Evolutionary conservation across 2,797 vertebrate species (phyloP).

Genomic region (Trichosurus vulpecula): DNA sequence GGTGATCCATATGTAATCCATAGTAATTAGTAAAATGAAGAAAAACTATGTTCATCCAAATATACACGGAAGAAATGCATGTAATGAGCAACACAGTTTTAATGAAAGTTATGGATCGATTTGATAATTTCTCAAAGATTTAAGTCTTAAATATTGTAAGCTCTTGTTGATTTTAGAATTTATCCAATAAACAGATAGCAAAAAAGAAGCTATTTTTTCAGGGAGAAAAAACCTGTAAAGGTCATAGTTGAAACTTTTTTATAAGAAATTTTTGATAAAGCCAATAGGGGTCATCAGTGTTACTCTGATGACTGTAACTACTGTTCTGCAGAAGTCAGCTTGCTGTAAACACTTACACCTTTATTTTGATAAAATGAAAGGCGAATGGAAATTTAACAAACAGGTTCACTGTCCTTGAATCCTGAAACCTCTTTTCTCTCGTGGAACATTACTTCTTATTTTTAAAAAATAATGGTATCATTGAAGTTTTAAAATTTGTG

Average conservation of each 20-base stretch:
- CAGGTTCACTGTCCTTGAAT: background rate
- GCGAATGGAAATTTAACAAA: slow-evolving; percentile 18
- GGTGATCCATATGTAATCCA: background rate
- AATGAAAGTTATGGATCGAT: background rate
- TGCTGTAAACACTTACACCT: slow-evolving; percentile 31
- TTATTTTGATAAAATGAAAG: slow-evolving; percentile 42
- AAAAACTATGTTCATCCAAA: background rate
- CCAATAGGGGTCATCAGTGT: slow-evolving; percentile 49
- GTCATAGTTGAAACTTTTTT: slow-evolving; percentile 6
- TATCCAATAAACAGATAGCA: background rate
- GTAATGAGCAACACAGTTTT: background rate
- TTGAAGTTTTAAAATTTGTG: background rate
- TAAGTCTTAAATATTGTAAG: background rate
- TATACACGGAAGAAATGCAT: background rate
- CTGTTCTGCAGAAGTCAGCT: background rate
- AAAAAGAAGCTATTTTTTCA: background rate
- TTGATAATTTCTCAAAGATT: background rate
- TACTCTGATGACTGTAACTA: background rate
- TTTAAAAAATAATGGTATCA: background rate
- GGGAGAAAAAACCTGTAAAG: background rate
- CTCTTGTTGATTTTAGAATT: background rate
- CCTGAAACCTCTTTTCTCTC: background rate
- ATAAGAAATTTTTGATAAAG: background rate
- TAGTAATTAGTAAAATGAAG: background rate
- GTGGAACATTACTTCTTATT: background rate